phyloP scores from a whole-genome alignment of 2,888 invertebrate species.

The Chalcosyrphus nemorum region DNA sequence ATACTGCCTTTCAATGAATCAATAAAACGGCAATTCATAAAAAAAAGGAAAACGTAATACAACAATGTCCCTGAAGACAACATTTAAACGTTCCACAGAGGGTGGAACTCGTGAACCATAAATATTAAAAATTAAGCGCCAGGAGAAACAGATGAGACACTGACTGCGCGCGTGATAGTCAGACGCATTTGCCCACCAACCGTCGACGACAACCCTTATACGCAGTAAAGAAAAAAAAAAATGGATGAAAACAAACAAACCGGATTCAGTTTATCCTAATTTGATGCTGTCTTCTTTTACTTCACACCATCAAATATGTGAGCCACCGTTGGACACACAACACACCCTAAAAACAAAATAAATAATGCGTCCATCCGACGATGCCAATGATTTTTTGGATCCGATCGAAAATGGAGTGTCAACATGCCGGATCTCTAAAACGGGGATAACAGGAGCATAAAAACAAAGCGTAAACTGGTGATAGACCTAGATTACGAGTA shows the following conservation, averaged over 20 bases:
- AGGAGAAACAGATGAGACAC: conserved; percentile 66
- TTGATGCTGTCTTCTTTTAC: conserved; percentile 46
- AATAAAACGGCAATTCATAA: conserved; percentile 67
- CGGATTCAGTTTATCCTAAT: conserved; percentile 53
- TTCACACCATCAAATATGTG: conserved; percentile 56
- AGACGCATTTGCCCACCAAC: conserved; percentile 37
- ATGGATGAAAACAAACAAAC: conserved; percentile 44
- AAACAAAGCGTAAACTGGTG: conserved; percentile 18
- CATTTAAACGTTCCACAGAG: conserved; percentile 47
- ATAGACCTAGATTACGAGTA: no score
- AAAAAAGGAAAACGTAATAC: conserved; percentile 39
- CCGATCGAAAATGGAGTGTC: conserved; percentile 31
- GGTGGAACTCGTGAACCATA: conserved; percentile 68
- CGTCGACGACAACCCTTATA: conserved; percentile 58
- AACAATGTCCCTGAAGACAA: conserved; percentile 55
- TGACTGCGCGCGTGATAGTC: conserved; percentile 11
- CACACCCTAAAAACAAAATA: conserved; percentile 22
- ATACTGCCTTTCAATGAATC: conserved; percentile 72
- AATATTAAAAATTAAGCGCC: conserved; percentile 71
- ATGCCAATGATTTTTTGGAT: conserved; percentile 14
- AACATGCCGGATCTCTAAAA: conserved; percentile 10
- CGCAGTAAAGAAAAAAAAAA: conserved; percentile 14
- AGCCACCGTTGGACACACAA: no score
- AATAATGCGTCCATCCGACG: conserved; percentile 18
- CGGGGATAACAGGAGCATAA: conserved; percentile 1